phyloP scores from a whole-genome alignment of 1,140 invertebrate genomes.

The Calliopsis andreniformis region DNA sequence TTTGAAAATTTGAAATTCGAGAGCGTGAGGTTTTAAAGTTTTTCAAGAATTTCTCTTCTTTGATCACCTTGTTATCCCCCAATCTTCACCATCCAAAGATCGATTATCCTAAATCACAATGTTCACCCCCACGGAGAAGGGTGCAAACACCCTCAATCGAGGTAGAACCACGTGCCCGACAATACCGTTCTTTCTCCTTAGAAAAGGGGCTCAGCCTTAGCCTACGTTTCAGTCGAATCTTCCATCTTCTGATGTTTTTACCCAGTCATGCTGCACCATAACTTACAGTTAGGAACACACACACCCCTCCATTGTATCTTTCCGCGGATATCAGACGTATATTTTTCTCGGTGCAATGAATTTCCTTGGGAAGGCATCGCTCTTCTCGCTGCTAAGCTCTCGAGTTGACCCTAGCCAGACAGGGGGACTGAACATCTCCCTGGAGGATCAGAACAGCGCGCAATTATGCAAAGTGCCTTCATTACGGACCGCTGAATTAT shows the following conservation, averaged over 20 bases:
- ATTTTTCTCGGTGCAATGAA: slow-evolving; percentile 7
- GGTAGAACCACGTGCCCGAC: too few relatives aligned
- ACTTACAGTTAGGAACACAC: slow-evolving; percentile 16
- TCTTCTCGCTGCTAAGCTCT: not conserved
- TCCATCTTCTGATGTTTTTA: not conserved
- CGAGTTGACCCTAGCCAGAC: too few relatives aligned
- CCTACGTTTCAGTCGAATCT: not conserved
- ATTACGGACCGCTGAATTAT: slow-evolving; percentile 19
- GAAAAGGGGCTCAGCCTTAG: not conserved
- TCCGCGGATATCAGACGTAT: not conserved
- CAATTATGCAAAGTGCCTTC: slow-evolving; percentile 30
- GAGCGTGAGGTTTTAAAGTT: too few relatives aligned
- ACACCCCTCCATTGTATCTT: slow-evolving; percentile 4
- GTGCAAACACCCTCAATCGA: too few relatives aligned
- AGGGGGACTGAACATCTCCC: not conserved
- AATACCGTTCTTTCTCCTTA: too few relatives aligned
- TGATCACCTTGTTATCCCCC: too few relatives aligned
- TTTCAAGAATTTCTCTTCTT: too few relatives aligned
- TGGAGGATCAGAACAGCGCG: not conserved
- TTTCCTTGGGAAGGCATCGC: slow-evolving; percentile 10
- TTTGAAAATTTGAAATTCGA: too few relatives aligned
- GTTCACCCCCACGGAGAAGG: too few relatives aligned
- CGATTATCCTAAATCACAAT: too few relatives aligned
- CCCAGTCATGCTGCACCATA: slow-evolving; percentile 23
- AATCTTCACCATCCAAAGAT: too few relatives aligned